Evolutionary conservation across 2,888 invertebrate genomes (phyloP), one percentile per base, ranked within the genome.

Genomic region (Epirrhoe alternata): DNA sequence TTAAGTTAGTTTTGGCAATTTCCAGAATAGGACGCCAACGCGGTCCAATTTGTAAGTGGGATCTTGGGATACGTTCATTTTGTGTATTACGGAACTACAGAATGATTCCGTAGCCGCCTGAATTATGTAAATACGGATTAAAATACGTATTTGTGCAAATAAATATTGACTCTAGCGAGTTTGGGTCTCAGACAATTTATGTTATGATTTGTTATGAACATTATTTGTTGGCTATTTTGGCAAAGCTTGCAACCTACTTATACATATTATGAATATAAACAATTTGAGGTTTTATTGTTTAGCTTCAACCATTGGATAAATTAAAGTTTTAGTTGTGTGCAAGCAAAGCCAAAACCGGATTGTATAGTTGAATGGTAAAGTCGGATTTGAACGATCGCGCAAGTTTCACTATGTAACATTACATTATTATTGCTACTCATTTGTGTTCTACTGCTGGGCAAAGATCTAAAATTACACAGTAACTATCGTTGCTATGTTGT

Each of bases 41-140:
- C 79, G 79, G 89, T 86, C 86, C 92, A 92, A 92, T 92, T 92
- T 92, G 92, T 89, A 84, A 87, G 86, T 80, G 88, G 91, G 92
- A 92, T 92, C 93, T 93, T 89, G 90, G 92, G 92, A 91, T 92
- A 90, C 87, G 90, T 89, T 90, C 91, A 92, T 92, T 92, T 92
- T 81, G 89, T 87, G 87, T 90, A 87, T 86, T 86, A 90, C 86
- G 84, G 85, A 89, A 88, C 87, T 86, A 82, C 85, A 81, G 83
- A 88, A 88, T 88, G 82, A 89, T 87, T 85, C 83, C 79, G 77
- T 77, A 79, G 84, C 79, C 79, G 83, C 79, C 80, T 81, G 85
- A 89, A 88, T 92, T 92, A 92, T 93, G 92, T 86, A 92, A 92
- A 92, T 93, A 87, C 80, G 83, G 78, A 83, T 86, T 85, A 83